Percentiles rank a stretch among this genome's conserved stretches.
Evolutionary conservation across 2,797 vertebrate genomes (phyloP).

Genomic region (Threskiornis aethiopicus): DNA sequence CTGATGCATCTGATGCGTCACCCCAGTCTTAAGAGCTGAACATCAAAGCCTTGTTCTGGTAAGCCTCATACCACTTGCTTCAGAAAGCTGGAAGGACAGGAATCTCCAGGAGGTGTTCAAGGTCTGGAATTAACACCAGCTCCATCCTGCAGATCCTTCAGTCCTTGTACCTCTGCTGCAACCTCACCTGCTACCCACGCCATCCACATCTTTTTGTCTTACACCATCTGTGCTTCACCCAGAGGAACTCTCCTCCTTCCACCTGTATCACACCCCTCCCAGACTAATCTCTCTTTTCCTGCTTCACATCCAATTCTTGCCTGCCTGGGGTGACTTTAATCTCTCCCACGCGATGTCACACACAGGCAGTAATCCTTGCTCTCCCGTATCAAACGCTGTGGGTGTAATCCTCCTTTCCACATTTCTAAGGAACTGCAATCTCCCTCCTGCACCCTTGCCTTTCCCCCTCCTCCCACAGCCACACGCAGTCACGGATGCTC

Average conservation of each 20-base stretch:
- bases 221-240: background rate
- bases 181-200: background rate
- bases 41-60: background rate
- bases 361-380: background rate
- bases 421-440: background rate
- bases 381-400: background rate
- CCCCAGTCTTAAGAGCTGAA: background rate
- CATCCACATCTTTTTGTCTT: background rate
- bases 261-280: background rate
- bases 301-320: background rate
- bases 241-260: background rate
- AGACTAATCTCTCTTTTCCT: background rate
- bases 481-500: accelerated
- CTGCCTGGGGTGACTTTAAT: background rate
- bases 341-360: background rate
- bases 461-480: background rate
- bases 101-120: background rate
- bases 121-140: background rate
- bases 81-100: background rate
- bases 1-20: no score
- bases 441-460: background rate
- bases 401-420: constrained; percentile 22
- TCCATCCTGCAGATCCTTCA: background rate
- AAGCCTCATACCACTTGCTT: background rate
- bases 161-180: background rate